These are phyloP conservation scores for Trogon melanurus DNA, from an alignment of 2,113 vertebrate genomes.

Conservation along the genomic window DNA sequence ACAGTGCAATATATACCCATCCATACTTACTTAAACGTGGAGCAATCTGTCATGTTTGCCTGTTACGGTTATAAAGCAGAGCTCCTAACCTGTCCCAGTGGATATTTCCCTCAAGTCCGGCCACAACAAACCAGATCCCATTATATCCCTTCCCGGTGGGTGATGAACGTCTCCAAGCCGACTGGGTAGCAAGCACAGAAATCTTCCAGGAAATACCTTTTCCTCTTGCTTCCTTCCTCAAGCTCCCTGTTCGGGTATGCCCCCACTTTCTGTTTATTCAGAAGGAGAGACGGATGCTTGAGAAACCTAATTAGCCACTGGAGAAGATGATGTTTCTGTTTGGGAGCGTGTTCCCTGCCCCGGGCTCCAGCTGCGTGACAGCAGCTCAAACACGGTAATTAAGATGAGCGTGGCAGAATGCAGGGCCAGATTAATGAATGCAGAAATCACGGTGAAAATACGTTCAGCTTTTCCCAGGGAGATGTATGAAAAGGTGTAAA, in stretches of 20 bases:
- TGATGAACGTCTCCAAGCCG: not conserved
- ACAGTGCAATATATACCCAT: not conserved
- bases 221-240: not conserved
- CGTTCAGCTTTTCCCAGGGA: not conserved
- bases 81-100: not conserved
- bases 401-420: not conserved
- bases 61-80: not conserved
- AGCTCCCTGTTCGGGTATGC: not conserved
- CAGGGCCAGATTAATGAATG: not conserved
- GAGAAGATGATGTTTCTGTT: constrained; percentile 22
- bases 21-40: not conserved
- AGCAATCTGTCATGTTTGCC: not conserved
- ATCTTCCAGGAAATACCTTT: not conserved
- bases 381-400: not conserved
- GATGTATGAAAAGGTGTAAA: not conserved
- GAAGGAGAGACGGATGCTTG: not conserved
- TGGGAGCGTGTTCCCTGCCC: not conserved
- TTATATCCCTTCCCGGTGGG: not conserved
- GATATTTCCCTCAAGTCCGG: not conserved
- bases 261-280: constrained; percentile 12
- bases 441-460: not conserved
- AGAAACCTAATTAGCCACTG: constrained; percentile 41
- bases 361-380: constrained; percentile 35
- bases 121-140: not conserved
- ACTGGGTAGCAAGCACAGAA: not conserved